Conservation (phyloP, 1,140 invertebrate species). For the Patella vulgata region DNA sequence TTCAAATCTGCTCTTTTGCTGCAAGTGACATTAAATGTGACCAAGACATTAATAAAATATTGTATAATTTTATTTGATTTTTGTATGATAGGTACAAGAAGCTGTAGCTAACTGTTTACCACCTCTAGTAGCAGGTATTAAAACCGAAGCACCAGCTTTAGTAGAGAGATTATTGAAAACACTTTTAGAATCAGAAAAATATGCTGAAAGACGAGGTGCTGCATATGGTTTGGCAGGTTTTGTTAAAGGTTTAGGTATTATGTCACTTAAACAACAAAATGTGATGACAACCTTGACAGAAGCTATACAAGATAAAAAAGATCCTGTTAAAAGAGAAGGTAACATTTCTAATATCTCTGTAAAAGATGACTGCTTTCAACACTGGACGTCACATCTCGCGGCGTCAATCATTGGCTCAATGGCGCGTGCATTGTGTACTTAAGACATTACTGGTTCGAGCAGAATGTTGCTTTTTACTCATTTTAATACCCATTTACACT, state of each 20-base stretch:
- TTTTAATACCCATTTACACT: too few species aligned
- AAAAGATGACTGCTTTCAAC: too few species aligned
- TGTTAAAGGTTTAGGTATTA: conserved; percentile 95
- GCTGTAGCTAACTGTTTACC: conserved; percentile 97
- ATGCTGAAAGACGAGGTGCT: conserved; percentile 87
- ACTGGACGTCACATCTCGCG: too few species aligned
- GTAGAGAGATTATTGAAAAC: conserved; percentile 87
- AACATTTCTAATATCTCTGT: conserved; percentile 6
- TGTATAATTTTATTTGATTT: neutral
- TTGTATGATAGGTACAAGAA: conserved; percentile 84
- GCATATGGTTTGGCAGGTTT: conserved; percentile 69
- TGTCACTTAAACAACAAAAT: conserved; percentile 93
- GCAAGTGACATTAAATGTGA: too few species aligned
- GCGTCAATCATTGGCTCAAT: too few species aligned
- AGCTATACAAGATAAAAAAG: conserved; percentile 97
- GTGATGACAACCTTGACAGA: conserved; percentile 94
- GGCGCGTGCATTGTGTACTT: too few species aligned
- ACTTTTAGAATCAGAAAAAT: conserved; percentile 92
- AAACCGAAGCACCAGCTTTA: conserved; percentile 87
- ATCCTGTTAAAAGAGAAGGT: conserved; percentile 91
- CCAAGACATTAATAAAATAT: too few species aligned
- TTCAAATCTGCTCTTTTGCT: too few species aligned
- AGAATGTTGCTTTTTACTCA: too few species aligned
- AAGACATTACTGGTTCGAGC: too few species aligned
- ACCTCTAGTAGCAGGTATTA: conserved; percentile 90